A percentile compares a stretch with the other conserved stretches of the same genome.
These are phyloP conservation scores for Acanthacorydalis orientalis DNA, from an alignment of 2,888 invertebrate genomes.

Conservation along the genomic window DNA sequence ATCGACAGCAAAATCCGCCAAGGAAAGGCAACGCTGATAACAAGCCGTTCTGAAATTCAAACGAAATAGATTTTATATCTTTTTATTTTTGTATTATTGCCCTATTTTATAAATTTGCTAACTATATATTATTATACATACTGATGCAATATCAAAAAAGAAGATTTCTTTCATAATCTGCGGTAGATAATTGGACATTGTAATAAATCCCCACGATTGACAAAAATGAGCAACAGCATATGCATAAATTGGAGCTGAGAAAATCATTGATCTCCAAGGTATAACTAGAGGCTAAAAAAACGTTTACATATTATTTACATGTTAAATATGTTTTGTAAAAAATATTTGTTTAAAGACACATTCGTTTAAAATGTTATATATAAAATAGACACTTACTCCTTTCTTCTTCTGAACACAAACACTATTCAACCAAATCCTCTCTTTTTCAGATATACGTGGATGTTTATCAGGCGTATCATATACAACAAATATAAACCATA, in stretches of 20 bases:
- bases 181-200: conserved; percentile 24
- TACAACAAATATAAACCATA: conserved; percentile 27
- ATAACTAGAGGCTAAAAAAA: conserved; percentile 18
- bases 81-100: no score
- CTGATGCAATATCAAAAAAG: conserved; percentile 23
- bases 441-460: conserved; percentile 30
- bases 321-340: no score
- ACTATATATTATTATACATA: conserved; percentile 13
- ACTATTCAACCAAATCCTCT: conserved; percentile 19
- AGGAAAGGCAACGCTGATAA: conserved; percentile 20
- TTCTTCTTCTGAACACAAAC: conserved; percentile 6
- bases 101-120: no score
- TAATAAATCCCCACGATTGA: conserved; percentile 26
- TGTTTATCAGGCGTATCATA: conserved; percentile 35
- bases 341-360: no score
- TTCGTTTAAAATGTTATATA: no score
- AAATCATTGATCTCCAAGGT: conserved; percentile 29
- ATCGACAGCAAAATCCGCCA: conserved; percentile 15
- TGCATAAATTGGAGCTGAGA: conserved; percentile 28
- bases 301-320: no score
- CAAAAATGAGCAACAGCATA: conserved; percentile 30
- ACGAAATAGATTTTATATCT: not conserved
- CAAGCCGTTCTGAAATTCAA: conserved; percentile 17
- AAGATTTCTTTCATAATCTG: conserved; percentile 28
- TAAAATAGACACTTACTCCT: no score